phyloP scores from a whole-genome alignment of 2,113 vertebrate genomes.

The Sylvietta virens region DNA sequence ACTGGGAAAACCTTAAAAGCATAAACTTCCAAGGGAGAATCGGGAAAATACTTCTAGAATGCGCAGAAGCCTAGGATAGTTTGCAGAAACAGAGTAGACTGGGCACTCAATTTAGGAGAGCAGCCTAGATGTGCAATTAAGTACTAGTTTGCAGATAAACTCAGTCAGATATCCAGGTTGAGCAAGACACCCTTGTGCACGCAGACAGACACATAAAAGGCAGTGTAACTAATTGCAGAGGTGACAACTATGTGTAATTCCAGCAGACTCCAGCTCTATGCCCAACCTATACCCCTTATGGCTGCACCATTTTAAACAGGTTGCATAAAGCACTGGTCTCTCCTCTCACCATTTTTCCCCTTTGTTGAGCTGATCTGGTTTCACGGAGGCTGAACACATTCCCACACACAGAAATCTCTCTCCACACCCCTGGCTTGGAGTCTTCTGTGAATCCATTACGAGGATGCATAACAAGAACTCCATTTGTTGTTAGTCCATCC shows the following conservation, averaged over 20 bases:
- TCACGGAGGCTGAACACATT: conserved; percentile 95
- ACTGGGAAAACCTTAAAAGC: not conserved
- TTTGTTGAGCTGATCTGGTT: conserved; percentile 94
- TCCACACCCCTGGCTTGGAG: conserved; percentile 96
- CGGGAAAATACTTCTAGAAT: not conserved
- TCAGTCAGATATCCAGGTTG: not conserved
- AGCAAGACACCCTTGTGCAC: not conserved
- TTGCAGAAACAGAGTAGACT: not conserved
- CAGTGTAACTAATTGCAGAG: not conserved
- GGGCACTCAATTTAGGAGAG: not conserved
- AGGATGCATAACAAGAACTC: conserved; percentile 97
- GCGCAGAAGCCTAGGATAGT: not conserved
- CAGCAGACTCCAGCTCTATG: not conserved
- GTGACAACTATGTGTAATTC: not conserved
- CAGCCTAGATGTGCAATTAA: not conserved
- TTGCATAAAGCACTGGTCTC: not conserved
- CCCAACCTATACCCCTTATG: not conserved
- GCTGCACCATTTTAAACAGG: not conserved
- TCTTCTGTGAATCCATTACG: conserved; percentile 94
- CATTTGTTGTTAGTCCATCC: conserved; percentile 97
- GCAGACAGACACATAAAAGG: not conserved
- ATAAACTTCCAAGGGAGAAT: not conserved
- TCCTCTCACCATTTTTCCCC: conserved; percentile 91
- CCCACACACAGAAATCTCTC: conserved; percentile 97
- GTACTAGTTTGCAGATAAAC: not conserved